These are phyloP conservation scores for Steinernema feltiae DNA, from an alignment of 1,140 invertebrate species.

Conservation along the genomic window DNA sequence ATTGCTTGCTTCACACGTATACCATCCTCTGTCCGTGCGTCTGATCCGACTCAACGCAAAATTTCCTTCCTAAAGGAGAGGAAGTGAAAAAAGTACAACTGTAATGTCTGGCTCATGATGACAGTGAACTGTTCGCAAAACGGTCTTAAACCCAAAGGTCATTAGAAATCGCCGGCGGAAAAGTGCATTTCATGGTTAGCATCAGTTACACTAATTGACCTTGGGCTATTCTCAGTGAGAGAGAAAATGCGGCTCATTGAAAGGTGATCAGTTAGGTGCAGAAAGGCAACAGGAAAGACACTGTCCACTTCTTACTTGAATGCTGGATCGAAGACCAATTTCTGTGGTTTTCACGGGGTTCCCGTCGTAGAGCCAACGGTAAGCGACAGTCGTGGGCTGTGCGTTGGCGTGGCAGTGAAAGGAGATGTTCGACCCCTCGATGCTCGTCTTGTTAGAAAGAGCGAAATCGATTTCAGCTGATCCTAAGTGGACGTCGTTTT, in stretches of 20 bases:
- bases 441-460: slow-evolving; percentile 46
- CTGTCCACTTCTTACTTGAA: slow-evolving; percentile 32
- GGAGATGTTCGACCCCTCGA: slow-evolving; percentile 47
- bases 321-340: slow-evolving; percentile 27
- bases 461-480: slow-evolving; percentile 23
- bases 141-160: neutral
- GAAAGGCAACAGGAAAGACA: slow-evolving; percentile 17
- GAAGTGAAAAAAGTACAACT: slow-evolving; percentile 1
- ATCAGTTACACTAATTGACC: slow-evolving; percentile 4
- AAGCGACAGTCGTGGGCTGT: slow-evolving; percentile 32
- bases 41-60: slow-evolving; percentile 42
- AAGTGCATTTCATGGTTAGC: slow-evolving; percentile 11
- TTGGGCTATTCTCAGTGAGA: neutral
- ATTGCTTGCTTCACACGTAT: slow-evolving; percentile 44
- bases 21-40: slow-evolving; percentile 43
- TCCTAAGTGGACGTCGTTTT: slow-evolving; percentile 21
- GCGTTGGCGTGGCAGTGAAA: slow-evolving; percentile 45
- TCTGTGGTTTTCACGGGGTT: slow-evolving; percentile 31
- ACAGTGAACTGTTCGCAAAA: neutral
- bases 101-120: neutral
- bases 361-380: slow-evolving; percentile 41
- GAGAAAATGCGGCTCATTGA: no score
- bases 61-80: slow-evolving; percentile 50
- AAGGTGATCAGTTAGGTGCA: neutral
- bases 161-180: neutral